phyloP scores from a whole-genome alignment of 1,140 invertebrate species.

The Drosophila oshimai region DNA sequence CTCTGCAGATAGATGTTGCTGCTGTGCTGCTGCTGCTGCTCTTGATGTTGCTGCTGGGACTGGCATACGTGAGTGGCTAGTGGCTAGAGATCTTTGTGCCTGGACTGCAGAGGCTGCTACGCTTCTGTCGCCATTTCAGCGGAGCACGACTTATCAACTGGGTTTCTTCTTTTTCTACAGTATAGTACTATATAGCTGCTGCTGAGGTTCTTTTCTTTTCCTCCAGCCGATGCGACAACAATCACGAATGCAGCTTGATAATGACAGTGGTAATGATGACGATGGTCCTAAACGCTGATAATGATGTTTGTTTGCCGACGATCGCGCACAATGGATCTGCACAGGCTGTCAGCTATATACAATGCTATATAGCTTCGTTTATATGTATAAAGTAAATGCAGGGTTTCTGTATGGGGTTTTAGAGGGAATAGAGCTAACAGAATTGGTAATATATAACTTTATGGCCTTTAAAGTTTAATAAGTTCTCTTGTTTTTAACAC shows the following conservation, averaged over 20 bases:
- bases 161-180: constrained; percentile 19
- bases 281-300: constrained; percentile 55
- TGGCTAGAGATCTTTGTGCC: constrained; percentile 36
- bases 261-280: constrained; percentile 62
- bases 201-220: neutral
- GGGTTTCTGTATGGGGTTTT: no score
- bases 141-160: constrained; percentile 65
- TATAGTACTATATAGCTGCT: neutral
- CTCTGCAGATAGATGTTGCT: no score
- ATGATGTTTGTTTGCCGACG: constrained; percentile 51
- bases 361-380: neutral
- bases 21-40: neutral
- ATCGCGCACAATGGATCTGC: constrained; percentile 40
- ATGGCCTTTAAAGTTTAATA: no score
- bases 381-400: no score
- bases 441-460: no score
- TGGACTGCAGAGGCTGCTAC: constrained; percentile 27
- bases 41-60: constrained; percentile 16
- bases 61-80: constrained; percentile 60
- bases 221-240: constrained; percentile 51
- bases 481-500: no score
- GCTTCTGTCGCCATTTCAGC: constrained; percentile 50
- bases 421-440: no score
- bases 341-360: neutral
- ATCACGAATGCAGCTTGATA: constrained; percentile 71